A percentile compares a stretch with the other conserved stretches of the same genome.
Conservation (phyloP, 1,140 invertebrate species). For the Drosophila nannoptera region DNA sequence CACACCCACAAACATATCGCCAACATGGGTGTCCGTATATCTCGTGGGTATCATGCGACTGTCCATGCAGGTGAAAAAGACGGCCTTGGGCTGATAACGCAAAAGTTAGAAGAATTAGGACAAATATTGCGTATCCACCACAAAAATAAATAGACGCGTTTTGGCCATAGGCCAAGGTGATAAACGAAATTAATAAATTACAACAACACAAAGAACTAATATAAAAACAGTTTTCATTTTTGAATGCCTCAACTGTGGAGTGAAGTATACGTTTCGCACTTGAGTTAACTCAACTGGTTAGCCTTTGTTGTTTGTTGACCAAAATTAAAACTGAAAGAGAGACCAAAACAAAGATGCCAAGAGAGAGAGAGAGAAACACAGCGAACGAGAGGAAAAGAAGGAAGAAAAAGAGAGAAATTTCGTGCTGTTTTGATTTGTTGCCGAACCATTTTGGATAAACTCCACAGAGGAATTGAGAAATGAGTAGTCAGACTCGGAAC, state of each 20-base stretch:
- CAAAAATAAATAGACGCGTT: conserved; percentile 38
- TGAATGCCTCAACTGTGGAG: too few relatives aligned
- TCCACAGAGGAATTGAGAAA: too few relatives aligned
- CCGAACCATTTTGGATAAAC: too few relatives aligned
- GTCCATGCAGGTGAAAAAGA: conserved; percentile 99
- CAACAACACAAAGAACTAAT: not conserved
- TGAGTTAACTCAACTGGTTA: conserved; percentile 48
- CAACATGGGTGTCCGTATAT: conserved; percentile 96
- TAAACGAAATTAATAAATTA: conserved; percentile 28
- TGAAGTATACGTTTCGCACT: conserved; percentile 17
- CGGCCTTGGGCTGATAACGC: conserved; percentile 89
- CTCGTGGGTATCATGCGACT: conserved; percentile 96
- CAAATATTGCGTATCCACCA: conserved; percentile 24
- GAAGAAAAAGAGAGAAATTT: not conserved
- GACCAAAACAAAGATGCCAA: not conserved
- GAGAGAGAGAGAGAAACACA: conserved; percentile 7
- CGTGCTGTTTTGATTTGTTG: too few relatives aligned
- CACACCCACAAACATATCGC: conserved; percentile 97
- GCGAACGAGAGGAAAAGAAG: conserved; percentile 5
- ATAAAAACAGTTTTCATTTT: too few relatives aligned
- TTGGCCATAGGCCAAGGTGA: conserved; percentile 52
- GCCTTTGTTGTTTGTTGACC: conserved; percentile 60
- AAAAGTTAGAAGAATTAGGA: conserved; percentile 41
- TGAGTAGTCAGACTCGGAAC: conserved; percentile 5
- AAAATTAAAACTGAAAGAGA: conserved; percentile 38